A percentile compares a stretch with the other conserved stretches of the same genome.
phyloP scores from a whole-genome alignment of 2,797 vertebrate species.

The Pseudochirops cupreus region DNA sequence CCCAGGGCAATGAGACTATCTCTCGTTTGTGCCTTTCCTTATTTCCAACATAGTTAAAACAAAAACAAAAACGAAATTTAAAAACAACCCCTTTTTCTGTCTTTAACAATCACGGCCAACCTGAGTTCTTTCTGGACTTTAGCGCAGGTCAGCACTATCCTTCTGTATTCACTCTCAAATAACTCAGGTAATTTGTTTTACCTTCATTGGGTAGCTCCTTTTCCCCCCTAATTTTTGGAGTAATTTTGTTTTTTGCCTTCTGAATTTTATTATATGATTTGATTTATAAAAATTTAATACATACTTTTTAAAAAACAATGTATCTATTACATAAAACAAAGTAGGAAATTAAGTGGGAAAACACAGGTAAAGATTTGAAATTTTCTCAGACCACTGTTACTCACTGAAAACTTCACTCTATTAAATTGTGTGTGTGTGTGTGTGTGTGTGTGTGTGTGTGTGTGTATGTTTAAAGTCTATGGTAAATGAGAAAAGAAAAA shows the following conservation, averaged over 20 bases:
- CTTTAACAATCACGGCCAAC: background rate
- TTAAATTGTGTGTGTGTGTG: conserved; percentile 12
- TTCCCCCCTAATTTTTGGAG: background rate
- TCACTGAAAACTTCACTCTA: conserved; percentile 47
- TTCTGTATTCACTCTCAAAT: background rate
- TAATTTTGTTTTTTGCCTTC: background rate
- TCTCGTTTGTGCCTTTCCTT: background rate
- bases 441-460: conserved; percentile 30
- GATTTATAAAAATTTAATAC: conserved; percentile 40
- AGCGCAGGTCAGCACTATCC: background rate
- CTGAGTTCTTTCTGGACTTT: background rate
- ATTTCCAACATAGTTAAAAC: background rate
- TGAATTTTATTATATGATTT: conserved; percentile 39
- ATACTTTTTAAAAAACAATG: conserved; percentile 49
- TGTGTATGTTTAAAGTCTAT: conserved; percentile 1
- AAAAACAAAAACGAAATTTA: background rate
- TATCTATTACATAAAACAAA: conserved; percentile 49
- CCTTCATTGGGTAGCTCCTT: background rate
- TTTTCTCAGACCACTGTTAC: conserved; percentile 28
- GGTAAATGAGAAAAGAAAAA: conserved; percentile 53
- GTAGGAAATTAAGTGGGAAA: conserved; percentile 14
- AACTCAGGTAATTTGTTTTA: background rate
- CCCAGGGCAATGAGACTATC: background rate
- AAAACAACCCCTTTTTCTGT: background rate
- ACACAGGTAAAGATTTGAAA: background rate